phyloP scores from a whole-genome alignment of 2,113 vertebrate genomes.

The Drymodes brunneopygia region DNA sequence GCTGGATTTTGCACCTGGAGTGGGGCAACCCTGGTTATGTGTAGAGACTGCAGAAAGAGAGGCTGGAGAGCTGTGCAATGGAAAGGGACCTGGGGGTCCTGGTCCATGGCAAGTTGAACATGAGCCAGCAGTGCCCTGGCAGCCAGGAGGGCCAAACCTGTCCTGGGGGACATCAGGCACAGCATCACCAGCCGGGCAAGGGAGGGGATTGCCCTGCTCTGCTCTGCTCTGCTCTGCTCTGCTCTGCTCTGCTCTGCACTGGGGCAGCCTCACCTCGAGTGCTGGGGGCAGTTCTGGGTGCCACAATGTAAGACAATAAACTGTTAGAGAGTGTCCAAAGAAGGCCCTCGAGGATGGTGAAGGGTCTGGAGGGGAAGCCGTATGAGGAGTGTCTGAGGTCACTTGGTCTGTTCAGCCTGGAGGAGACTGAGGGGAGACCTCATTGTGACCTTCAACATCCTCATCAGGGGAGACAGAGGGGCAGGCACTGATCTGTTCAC shows the following conservation, averaged over 20 bases:
- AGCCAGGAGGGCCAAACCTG: background rate
- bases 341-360: background rate
- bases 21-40: background rate
- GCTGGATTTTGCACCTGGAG: background rate
- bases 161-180: background rate
- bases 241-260: rapidly evolving
- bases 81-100: background rate
- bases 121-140: background rate
- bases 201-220: background rate
- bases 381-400: background rate
- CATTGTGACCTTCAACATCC: rapidly evolving
- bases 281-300: background rate
- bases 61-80: rapidly evolving
- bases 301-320: background rate
- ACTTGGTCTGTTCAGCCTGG: background rate
- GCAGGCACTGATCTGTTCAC: background rate
- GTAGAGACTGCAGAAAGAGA: background rate
- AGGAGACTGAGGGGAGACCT: background rate
- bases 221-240: rapidly evolving
- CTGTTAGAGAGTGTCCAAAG: background rate
- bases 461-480: background rate
- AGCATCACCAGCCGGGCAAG: rapidly evolving
- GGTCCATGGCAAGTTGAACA: background rate
- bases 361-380: rapidly evolving
- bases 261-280: rapidly evolving